A percentile compares a stretch with the other conserved stretches of the same genome.
Evolutionary conservation across 2,113 vertebrate species (phyloP).

Genomic region (Anoura caudifer): DNA sequence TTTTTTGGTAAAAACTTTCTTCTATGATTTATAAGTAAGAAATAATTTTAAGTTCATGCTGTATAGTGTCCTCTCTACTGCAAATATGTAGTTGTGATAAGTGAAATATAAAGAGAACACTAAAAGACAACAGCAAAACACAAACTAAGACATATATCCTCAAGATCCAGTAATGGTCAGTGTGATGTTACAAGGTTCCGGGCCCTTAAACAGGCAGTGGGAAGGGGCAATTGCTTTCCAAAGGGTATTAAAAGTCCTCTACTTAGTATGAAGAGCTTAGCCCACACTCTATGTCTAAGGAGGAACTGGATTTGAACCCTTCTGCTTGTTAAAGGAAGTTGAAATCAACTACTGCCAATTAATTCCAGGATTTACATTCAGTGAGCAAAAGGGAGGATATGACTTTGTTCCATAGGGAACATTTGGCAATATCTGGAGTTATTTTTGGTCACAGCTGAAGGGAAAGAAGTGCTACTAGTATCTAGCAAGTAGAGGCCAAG

Average conservation of each 20-base stretch:
- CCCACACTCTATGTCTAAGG: neutral
- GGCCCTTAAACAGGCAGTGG: neutral
- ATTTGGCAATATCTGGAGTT: neutral
- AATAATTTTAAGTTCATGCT: neutral
- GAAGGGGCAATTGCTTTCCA: neutral
- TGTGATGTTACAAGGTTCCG: neutral
- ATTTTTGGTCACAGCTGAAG: neutral
- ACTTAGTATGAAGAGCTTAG: neutral
- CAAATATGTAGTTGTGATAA: neutral
- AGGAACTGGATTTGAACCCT: neutral
- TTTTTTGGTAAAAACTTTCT: neutral
- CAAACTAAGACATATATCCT: neutral
- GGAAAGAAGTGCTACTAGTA: neutral
- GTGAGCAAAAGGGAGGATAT: neutral
- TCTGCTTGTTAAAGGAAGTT: conserved; percentile 4
- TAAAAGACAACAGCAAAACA: neutral
- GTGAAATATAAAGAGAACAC: neutral
- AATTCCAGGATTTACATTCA: neutral
- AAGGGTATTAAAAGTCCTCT: neutral
- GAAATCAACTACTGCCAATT: neutral
- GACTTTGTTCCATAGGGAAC: neutral
- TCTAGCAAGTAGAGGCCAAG: neutral
- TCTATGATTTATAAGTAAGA: neutral
- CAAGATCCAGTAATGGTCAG: neutral
- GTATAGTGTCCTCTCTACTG: neutral